phyloP scores from a whole-genome alignment of 2,797 vertebrate genomes.

The Diplodus puntazzo region DNA sequence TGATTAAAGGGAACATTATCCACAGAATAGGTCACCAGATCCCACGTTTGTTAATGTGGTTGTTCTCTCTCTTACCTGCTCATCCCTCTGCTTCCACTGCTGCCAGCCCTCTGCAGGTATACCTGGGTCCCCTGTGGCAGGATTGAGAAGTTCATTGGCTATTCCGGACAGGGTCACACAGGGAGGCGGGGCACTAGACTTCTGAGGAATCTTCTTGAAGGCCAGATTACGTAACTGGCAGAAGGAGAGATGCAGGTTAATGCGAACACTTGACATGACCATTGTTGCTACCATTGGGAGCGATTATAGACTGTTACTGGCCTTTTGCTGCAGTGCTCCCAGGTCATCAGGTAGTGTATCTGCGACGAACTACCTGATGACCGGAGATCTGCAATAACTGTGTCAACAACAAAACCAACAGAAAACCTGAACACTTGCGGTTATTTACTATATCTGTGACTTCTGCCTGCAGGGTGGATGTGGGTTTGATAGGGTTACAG shows the following conservation, averaged over 20 bases:
- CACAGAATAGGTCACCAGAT: neutral
- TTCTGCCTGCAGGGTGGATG: neutral
- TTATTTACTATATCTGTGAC: neutral
- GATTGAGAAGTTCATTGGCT: slow-evolving; percentile 87
- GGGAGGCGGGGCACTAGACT: slow-evolving; percentile 82
- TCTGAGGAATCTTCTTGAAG: slow-evolving; percentile 96
- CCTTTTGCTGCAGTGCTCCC: neutral
- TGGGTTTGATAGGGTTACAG: neutral
- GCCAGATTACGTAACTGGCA: slow-evolving; percentile 93
- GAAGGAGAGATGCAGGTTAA: slow-evolving; percentile 22
- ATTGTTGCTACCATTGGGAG: neutral
- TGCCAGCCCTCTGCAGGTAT: slow-evolving; percentile 90
- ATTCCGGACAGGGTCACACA: slow-evolving; percentile 80
- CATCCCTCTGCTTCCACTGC: slow-evolving; percentile 94
- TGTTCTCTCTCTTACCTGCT: slow-evolving; percentile 85
- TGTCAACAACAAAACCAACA: neutral
- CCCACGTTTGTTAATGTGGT: neutral
- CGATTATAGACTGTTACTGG: no score
- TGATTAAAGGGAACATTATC: neutral
- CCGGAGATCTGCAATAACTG: neutral
- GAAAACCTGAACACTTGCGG: no score
- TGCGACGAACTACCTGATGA: no score
- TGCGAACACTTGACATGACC: neutral
- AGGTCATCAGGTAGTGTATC: neutral
- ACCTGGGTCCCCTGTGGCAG: slow-evolving; percentile 72